Conservation (phyloP, 2,797 vertebrate species). For the Notolepis coatsorum region DNA sequence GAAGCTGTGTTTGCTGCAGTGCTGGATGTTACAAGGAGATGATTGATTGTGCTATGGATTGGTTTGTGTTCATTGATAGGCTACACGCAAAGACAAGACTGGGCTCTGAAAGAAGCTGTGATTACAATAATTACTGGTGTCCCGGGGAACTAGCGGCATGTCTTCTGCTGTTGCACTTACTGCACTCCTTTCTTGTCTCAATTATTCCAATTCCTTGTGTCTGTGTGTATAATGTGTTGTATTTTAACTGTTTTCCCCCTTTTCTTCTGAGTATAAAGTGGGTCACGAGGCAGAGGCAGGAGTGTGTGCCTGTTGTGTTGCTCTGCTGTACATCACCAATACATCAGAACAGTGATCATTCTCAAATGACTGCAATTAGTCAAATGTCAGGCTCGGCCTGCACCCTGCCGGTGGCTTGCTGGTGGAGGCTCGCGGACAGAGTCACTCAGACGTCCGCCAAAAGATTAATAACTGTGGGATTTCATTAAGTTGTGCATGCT, state of each 20-base stretch:
- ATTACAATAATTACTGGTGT: constrained; percentile 37
- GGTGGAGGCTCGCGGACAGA: constrained; percentile 72
- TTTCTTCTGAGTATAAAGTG: constrained; percentile 41
- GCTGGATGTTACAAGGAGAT: constrained; percentile 5
- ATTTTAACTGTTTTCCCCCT: constrained; percentile 37
- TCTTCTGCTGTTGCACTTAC: constrained; percentile 35
- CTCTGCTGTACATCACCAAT: constrained; percentile 62
- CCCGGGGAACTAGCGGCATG: not conserved
- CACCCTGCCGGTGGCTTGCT: constrained; percentile 61
- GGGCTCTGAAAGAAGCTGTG: constrained; percentile 8
- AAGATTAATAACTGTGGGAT: constrained; percentile 76
- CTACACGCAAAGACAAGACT: constrained; percentile 22
- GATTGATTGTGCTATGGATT: constrained; percentile 28
- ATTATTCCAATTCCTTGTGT: constrained; percentile 50
- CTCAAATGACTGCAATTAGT: constrained; percentile 83
- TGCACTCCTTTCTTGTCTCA: constrained; percentile 46
- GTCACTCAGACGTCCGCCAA: constrained; percentile 73
- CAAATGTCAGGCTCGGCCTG: constrained; percentile 79
- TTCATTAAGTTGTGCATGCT: constrained; percentile 73
- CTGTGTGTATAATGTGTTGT: constrained; percentile 41
- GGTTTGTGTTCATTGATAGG: constrained; percentile 11
- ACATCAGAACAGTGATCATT: constrained; percentile 72
- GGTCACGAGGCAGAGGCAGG: constrained; percentile 48
- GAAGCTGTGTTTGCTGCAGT: constrained; percentile 9
- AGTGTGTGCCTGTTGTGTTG: constrained; percentile 56